phyloP scores from a whole-genome alignment of 2,797 vertebrate species.

The Onychomys arenicola region DNA sequence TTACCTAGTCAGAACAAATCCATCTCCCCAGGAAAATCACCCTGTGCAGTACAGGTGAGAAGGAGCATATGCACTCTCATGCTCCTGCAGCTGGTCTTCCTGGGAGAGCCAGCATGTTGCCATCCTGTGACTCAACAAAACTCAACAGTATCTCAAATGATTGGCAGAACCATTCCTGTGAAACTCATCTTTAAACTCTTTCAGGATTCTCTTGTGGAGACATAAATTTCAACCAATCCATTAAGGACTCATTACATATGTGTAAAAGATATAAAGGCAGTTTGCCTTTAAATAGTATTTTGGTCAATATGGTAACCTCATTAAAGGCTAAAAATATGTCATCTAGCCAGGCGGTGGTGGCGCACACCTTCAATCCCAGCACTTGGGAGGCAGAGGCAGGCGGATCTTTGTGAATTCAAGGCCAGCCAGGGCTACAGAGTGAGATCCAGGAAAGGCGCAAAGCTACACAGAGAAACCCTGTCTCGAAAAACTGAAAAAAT shows the following conservation, averaged over 20 bases:
- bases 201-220: not conserved
- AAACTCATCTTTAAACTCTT: not conserved
- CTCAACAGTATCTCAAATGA: not conserved
- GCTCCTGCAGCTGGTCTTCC: not conserved
- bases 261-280: not conserved
- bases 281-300: constrained; percentile 40
- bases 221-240: not conserved
- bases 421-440: too few relatives aligned
- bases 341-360: too few relatives aligned
- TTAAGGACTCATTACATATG: not conserved
- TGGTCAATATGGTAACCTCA: not conserved
- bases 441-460: too few relatives aligned
- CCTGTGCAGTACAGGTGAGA: not conserved
- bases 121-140: not conserved
- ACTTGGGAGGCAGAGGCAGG: too few relatives aligned
- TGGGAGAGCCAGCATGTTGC: not conserved
- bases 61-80: not conserved
- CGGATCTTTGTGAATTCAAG: too few relatives aligned
- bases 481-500: too few relatives aligned
- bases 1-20: not conserved
- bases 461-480: too few relatives aligned
- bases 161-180: not conserved
- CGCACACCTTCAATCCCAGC: too few relatives aligned
- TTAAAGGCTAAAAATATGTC: constrained; percentile 42
- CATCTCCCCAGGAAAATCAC: not conserved